Evolutionary conservation across 2,888 invertebrate genomes (phyloP).

Genomic region (Limnephilus lunatus): DNA sequence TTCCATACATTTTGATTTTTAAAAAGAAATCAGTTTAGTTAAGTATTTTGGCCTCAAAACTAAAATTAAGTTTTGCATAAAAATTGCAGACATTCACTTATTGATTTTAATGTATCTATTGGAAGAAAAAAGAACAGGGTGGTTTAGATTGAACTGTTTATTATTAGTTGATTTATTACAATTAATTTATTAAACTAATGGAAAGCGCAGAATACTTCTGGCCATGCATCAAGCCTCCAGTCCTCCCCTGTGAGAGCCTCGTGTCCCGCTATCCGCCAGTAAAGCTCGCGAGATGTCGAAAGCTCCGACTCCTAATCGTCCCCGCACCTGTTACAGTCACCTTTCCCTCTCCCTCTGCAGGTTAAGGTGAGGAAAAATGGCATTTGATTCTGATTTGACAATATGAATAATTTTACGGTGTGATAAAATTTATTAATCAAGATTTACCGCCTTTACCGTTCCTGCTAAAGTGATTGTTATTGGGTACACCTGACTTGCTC

Average conservation of each 20-base stretch:
- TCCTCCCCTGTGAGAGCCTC: conserved; percentile 4
- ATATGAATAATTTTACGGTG: neutral
- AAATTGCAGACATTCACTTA: no score
- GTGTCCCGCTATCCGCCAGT: conserved; percentile 36
- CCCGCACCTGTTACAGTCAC: conserved; percentile 60
- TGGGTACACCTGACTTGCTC: neutral
- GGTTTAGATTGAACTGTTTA: no score
- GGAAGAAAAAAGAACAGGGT: no score
- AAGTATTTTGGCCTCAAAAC: no score
- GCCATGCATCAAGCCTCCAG: neutral
- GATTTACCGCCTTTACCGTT: neutral
- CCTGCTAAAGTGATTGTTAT: neutral
- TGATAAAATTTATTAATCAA: conserved; percentile 2
- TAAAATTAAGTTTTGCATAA: no score
- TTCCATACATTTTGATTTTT: no score
- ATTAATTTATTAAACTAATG: no score
- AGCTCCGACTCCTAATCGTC: conserved; percentile 60
- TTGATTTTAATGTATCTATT: no score
- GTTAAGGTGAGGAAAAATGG: conserved; percentile 25
- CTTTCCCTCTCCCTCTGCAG: neutral
- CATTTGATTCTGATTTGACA: conserved; percentile 12
- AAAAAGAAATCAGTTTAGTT: no score
- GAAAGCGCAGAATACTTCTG: no score
- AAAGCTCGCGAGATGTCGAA: conserved; percentile 58
- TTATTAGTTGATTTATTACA: no score